Conservation (phyloP, 2,113 vertebrate genomes). For the Arenaria interpres region DNA sequence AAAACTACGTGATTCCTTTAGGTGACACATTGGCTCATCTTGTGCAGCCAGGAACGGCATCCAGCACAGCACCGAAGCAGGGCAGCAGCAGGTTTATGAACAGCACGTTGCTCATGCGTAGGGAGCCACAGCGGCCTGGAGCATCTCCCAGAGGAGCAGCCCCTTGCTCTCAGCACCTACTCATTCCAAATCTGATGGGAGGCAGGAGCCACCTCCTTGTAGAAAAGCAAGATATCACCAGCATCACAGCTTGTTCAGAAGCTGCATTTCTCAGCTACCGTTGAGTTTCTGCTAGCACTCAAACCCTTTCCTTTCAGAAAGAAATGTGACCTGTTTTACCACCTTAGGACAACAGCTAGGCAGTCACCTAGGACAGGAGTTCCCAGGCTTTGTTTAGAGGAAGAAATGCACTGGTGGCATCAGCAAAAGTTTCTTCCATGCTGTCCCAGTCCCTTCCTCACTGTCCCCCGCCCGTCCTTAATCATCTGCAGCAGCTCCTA, state of each 20-base stretch:
- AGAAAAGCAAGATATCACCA: neutral
- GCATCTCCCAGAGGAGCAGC: neutral
- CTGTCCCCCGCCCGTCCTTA: fast-evolving
- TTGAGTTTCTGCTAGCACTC: neutral
- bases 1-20: neutral
- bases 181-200: neutral
- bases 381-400: neutral
- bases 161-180: neutral
- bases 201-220: neutral
- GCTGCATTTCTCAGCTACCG: neutral
- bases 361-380: neutral
- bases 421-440: neutral
- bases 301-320: neutral
- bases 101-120: neutral
- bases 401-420: neutral
- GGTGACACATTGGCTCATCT: neutral
- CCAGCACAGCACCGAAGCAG: neutral
- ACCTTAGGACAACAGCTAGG: neutral
- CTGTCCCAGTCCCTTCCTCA: neutral
- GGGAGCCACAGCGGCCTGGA: neutral
- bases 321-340: neutral
- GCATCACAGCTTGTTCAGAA: neutral
- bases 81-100: neutral
- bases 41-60: neutral
- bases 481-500: neutral